A percentile compares a stretch with the other conserved stretches of the same genome.
Conservation (phyloP, 2,888 invertebrate genomes). For the Podabrus alpinus region DNA sequence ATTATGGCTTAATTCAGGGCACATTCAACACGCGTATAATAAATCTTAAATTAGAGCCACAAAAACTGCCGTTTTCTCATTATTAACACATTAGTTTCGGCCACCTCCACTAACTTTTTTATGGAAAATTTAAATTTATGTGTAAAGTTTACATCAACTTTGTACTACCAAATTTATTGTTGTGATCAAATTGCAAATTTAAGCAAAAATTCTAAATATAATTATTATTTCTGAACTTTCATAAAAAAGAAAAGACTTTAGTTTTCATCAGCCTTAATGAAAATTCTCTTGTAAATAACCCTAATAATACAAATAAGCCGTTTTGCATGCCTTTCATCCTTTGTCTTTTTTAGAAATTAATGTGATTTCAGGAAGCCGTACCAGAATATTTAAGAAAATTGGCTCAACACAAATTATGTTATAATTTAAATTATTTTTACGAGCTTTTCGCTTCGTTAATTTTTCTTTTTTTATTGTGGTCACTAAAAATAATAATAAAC, state of each 20-base stretch:
- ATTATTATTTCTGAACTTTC: not conserved
- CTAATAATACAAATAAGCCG: conserved; percentile 7
- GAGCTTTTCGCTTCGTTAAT: not conserved
- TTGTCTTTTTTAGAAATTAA: not conserved
- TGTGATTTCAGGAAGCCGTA: not conserved
- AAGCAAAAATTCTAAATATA: not conserved
- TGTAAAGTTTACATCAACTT: conserved; percentile 7
- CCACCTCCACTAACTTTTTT: conserved; percentile 9
- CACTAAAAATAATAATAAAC: not conserved
- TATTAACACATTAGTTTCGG: conserved; percentile 26
- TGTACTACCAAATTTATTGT: not conserved
- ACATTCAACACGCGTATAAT: conserved; percentile 17
- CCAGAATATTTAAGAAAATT: not conserved
- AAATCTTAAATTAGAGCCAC: conserved; percentile 21
- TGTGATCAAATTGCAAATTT: not conserved
- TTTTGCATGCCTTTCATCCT: conserved; percentile 15
- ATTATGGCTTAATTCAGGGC: conserved; percentile 12
- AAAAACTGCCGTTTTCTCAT: conserved; percentile 20
- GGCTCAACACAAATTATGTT: not conserved
- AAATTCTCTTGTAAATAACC: not conserved
- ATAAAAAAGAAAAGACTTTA: not conserved
- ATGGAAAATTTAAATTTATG: conserved; percentile 24
- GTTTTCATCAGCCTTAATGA: conserved; percentile 5
- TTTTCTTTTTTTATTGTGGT: not conserved
- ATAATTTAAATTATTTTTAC: not conserved